Evolutionary conservation across 2,113 vertebrate genomes (phyloP).

Genomic region (Protobothrops mucrosquamatus): DNA sequence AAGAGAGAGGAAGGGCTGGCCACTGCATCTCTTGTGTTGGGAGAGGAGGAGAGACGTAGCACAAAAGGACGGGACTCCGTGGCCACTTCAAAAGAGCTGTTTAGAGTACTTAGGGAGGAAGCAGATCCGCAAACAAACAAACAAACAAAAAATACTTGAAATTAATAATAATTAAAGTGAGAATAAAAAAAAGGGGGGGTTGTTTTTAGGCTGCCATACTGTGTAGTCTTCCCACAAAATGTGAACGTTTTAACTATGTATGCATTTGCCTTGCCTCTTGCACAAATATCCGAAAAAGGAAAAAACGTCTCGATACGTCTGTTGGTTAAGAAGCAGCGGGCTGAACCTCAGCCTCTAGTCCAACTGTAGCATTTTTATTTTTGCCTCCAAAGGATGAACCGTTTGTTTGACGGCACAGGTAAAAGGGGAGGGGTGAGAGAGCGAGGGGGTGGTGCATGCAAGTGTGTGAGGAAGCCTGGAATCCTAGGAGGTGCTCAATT

Average conservation of each 20-base stretch:
- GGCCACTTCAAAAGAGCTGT: slow-evolving; percentile 63
- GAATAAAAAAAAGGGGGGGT: slow-evolving; percentile 64
- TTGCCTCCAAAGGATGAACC: slow-evolving; percentile 58
- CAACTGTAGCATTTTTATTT: slow-evolving; percentile 75
- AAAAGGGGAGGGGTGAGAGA: slow-evolving; percentile 47
- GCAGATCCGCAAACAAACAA: slow-evolving; percentile 72
- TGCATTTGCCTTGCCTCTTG: slow-evolving; percentile 83
- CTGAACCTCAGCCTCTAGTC: slow-evolving; percentile 75
- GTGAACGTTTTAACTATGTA: slow-evolving; percentile 87
- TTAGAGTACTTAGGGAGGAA: slow-evolving; percentile 49
- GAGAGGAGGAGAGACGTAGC: slow-evolving; percentile 70
- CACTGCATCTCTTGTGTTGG: slow-evolving; percentile 77
- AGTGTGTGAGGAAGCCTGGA: slow-evolving; percentile 31
- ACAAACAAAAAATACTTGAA: slow-evolving; percentile 92
- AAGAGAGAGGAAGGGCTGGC: slow-evolving; percentile 77
- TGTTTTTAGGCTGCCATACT: slow-evolving; percentile 83
- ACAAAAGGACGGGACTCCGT: slow-evolving; percentile 62
- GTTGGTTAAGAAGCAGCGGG: slow-evolving; percentile 73
- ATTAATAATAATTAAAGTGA: slow-evolving; percentile 68
- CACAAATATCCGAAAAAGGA: slow-evolving; percentile 78
- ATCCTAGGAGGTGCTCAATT: slow-evolving; percentile 67
- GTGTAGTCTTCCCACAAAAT: slow-evolving; percentile 95
- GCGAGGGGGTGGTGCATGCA: slow-evolving; percentile 11
- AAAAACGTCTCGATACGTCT: slow-evolving; percentile 68
- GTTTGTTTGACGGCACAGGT: slow-evolving; percentile 62